Conservation (phyloP, 2,797 vertebrate species). For the Cheirogaleus major region DNA sequence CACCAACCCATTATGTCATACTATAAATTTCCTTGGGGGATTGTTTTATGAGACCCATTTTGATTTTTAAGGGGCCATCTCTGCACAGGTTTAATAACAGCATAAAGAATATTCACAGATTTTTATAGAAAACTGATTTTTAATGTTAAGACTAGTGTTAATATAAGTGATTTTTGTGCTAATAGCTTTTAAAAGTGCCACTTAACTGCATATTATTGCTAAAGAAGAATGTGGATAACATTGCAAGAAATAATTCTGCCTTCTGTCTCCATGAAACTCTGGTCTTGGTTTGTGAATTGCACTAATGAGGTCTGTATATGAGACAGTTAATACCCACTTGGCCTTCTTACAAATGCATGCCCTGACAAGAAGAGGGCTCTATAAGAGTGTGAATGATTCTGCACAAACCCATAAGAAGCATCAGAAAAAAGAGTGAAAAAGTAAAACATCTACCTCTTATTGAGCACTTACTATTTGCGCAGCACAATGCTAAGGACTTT, state of each 20-base stretch:
- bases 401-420: not conserved
- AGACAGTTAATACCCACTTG: constrained; percentile 53
- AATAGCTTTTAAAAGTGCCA: constrained; percentile 66
- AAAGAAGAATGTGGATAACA: constrained; percentile 36
- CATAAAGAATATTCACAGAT: constrained; percentile 18
- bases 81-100: not conserved
- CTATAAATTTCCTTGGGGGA: not conserved
- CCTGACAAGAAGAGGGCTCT: constrained; percentile 35
- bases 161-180: constrained; percentile 58
- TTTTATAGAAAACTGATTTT: constrained; percentile 67
- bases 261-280: constrained; percentile 37
- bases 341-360: constrained; percentile 41
- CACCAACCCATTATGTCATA: not conserved
- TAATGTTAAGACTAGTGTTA: constrained; percentile 58
- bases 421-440: not conserved
- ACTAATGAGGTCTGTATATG: constrained; percentile 50
- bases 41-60: not conserved
- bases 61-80: constrained; percentile 3
- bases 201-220: constrained; percentile 52
- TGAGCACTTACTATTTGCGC: constrained; percentile 34
- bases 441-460: not conserved
- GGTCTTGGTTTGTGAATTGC: constrained; percentile 56
- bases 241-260: constrained; percentile 35
- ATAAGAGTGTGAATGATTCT: not conserved
- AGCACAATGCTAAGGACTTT: not conserved